Percentiles rank a stretch among this genome's conserved stretches.
Evolutionary conservation across 2,888 invertebrate genomes (phyloP).

Genomic region (Leucophenga maculata): DNA sequence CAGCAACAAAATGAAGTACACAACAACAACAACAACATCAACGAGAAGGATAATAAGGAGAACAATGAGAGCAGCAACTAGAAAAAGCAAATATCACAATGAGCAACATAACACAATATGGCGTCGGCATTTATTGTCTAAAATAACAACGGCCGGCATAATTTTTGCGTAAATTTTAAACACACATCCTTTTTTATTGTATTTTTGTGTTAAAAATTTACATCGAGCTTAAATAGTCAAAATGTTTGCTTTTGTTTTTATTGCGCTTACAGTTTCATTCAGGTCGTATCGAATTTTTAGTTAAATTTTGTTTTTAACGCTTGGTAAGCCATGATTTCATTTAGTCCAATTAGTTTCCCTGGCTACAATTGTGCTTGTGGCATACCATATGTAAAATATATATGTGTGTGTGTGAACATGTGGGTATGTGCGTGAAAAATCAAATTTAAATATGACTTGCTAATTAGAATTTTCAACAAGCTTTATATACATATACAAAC

Average conservation of each 20-base stretch:
- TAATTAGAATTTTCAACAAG: too few relatives aligned
- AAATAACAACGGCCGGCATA: background rate
- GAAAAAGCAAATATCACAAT: constrained; percentile 1
- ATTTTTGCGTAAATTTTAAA: background rate
- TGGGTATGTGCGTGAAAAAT: background rate
- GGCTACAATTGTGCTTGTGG: too few relatives aligned
- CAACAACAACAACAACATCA: constrained; percentile 33
- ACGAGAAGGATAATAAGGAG: constrained; percentile 4
- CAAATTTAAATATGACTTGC: too few relatives aligned
- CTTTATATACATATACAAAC: too few relatives aligned
- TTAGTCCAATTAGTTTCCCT: too few relatives aligned
- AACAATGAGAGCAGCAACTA: constrained; percentile 14
- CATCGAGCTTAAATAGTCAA: background rate
- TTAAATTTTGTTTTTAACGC: background rate
- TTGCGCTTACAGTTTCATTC: background rate
- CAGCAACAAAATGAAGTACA: constrained; percentile 36
- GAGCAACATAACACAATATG: constrained; percentile 2
- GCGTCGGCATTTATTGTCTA: background rate
- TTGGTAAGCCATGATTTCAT: too few relatives aligned
- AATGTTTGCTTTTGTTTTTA: background rate
- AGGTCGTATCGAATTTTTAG: constrained; percentile 35
- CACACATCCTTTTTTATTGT: too few relatives aligned
- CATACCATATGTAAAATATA: background rate
- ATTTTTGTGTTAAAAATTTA: too few relatives aligned
- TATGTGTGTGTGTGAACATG: background rate